These are phyloP conservation scores for Synergus gifuensis DNA, from an alignment of 2,888 invertebrate species.

Conservation along the genomic window DNA sequence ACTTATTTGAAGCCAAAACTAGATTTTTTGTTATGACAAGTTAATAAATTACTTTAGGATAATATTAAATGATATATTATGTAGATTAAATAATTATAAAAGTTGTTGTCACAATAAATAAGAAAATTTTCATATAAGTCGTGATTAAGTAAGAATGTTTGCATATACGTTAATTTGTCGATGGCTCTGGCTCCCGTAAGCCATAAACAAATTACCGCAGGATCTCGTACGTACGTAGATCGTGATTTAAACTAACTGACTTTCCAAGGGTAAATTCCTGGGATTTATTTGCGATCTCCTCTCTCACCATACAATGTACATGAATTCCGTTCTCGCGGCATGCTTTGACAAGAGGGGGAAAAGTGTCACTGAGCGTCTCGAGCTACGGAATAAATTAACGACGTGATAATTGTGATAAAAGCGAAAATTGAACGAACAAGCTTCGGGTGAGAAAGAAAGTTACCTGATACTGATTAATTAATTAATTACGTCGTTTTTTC, in stretches of 20 bases:
- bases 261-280: conserved; percentile 39
- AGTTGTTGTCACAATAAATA: neutral
- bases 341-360: conserved; percentile 32
- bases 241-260: conserved; percentile 38
- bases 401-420: conserved; percentile 38
- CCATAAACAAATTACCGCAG: conserved; percentile 33
- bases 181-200: conserved; percentile 34
- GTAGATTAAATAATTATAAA: neutral
- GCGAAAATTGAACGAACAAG: conserved; percentile 28
- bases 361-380: conserved; percentile 19
- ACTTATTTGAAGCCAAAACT: no score
- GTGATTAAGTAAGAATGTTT: conserved; percentile 32
- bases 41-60: neutral
- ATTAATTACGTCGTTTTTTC: conserved; percentile 27
- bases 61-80: neutral
- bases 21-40: neutral
- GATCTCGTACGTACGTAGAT: conserved; percentile 7
- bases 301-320: conserved; percentile 31
- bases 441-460: conserved; percentile 18
- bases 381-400: conserved; percentile 29
- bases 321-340: conserved; percentile 39
- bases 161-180: conserved; percentile 35
- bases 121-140: conserved; percentile 8
- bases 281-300: conserved; percentile 36
- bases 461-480: conserved; percentile 13